Conservation (phyloP, 2,113 vertebrate genomes). For the Excalfactoria chinensis region DNA sequence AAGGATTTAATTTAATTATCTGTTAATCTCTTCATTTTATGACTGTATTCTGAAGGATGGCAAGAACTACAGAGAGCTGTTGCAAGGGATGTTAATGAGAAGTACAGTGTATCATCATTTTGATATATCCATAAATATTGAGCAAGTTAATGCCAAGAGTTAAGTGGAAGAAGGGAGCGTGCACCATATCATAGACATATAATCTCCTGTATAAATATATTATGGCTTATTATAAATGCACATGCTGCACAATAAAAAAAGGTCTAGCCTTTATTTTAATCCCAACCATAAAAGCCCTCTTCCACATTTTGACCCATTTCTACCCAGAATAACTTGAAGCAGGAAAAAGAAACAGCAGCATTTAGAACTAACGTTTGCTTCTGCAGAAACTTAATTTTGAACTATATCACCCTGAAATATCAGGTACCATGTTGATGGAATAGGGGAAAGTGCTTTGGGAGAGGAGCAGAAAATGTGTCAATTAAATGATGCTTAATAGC, state of each 20-base stretch:
- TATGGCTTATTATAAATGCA: conserved; percentile 45
- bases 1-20: conserved; percentile 61
- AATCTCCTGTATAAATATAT: conserved; percentile 45
- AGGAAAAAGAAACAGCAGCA: background rate
- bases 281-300: background rate
- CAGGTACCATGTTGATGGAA: background rate
- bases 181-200: background rate
- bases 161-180: conserved; percentile 18
- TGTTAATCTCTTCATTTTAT: conserved; percentile 46
- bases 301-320: background rate
- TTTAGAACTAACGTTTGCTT: conserved; percentile 32
- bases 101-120: conserved; percentile 32
- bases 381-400: conserved; percentile 39
- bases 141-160: conserved; percentile 25
- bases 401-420: conserved; percentile 18
- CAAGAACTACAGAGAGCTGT: conserved; percentile 30
- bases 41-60: conserved; percentile 37
- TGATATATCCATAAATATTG: background rate
- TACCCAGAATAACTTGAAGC: background rate
- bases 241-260: background rate
- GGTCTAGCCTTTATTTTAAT: conserved; percentile 1
- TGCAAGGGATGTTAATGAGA: conserved; percentile 35
- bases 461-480: conserved; percentile 23
- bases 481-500: conserved; percentile 42
- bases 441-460: conserved; percentile 14